Base-by-base conservation (phyloP, 2,113 vertebrate genomes). In the Takifugu bimaculatus region DNA sequence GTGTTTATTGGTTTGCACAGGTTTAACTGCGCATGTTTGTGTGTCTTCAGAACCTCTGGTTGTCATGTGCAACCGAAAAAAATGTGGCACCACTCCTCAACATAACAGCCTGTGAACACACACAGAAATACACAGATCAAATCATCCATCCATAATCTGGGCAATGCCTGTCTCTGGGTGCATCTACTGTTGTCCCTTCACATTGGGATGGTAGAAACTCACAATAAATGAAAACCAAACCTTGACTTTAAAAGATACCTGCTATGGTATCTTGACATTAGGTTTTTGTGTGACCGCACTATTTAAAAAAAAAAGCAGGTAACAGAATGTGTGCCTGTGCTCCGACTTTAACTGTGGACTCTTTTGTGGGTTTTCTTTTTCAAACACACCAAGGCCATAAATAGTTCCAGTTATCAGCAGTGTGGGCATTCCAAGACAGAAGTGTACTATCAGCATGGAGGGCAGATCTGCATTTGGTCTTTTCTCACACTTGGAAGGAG, bases 41-140 rank as follows among this genome's bases (percentile, higher is more conserved):
- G 13, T 65, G 44, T 58, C 26, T 65, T 13, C 35, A 14, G 56
- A 66, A 68, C 66, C 55, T 58, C 53, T 59, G 54, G 47, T 71
- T 57, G 73, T 76, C 80, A 77, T 82, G 79, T 74, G 79, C 59
- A 50, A 35, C 35, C 13, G 39, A 53, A 14, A 80, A 60, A 83
- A 83, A 85, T 84, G 77, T 83, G 49, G 73, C 85, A 80, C 77
- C 77, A 67, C 68, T 72, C 61, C 68, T 79, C 78, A 14, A 87
- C 77, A 75, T 87, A 75, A 66, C 76, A 71, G 64, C 28, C 28
- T 26, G 48, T 63, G 69, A 76, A 62, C 70, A 62, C 28, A 13
- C n/a, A 57, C 32, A 56, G 10, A 43, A 5, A 50, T 26, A 50
- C 49, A 50, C 49, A 50, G 20, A 50, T 11, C 9, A 20, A 50